Conservation (phyloP, 1,140 invertebrate species). For the Diplogasteroides magnus region DNA sequence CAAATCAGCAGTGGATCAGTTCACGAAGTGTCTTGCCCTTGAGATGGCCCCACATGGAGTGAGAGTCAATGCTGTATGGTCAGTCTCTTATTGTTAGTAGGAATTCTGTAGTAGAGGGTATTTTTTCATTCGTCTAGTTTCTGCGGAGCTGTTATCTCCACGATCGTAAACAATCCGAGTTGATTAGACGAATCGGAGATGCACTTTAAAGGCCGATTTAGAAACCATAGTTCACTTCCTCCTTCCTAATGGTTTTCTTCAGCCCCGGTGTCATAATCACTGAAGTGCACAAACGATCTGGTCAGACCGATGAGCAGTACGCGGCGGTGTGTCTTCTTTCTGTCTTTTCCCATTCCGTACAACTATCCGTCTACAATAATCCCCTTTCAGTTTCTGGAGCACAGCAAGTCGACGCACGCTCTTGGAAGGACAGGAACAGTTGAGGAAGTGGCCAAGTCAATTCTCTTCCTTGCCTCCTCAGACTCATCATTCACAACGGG, state of each 20-base stretch:
- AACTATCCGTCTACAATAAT: too few relatives aligned
- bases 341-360: too few relatives aligned
- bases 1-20: constrained; percentile 56
- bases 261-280: constrained; percentile 74
- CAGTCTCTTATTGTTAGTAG: constrained; percentile 15
- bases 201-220: too few relatives aligned
- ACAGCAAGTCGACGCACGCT: constrained; percentile 60
- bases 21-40: constrained; percentile 57
- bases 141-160: too few relatives aligned
- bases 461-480: not conserved
- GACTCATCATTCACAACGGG: not conserved
- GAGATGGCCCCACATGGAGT: constrained; percentile 56
- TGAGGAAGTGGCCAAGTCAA: constrained; percentile 38
- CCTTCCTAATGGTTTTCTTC: constrained; percentile 43
- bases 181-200: too few relatives aligned
- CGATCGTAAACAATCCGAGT: too few relatives aligned
- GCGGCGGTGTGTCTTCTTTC: constrained; percentile 59
- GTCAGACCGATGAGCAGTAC: constrained; percentile 69
- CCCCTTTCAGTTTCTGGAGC: constrained; percentile 60
- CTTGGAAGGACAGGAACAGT: constrained; percentile 59
- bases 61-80: constrained; percentile 57
- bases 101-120: too few relatives aligned
- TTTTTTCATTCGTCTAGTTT: too few relatives aligned
- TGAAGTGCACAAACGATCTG: constrained; percentile 71
- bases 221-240: too few relatives aligned